Evolutionary conservation across 1,140 invertebrate genomes (phyloP).

Genomic region (Drosophila pallidifrons): DNA sequence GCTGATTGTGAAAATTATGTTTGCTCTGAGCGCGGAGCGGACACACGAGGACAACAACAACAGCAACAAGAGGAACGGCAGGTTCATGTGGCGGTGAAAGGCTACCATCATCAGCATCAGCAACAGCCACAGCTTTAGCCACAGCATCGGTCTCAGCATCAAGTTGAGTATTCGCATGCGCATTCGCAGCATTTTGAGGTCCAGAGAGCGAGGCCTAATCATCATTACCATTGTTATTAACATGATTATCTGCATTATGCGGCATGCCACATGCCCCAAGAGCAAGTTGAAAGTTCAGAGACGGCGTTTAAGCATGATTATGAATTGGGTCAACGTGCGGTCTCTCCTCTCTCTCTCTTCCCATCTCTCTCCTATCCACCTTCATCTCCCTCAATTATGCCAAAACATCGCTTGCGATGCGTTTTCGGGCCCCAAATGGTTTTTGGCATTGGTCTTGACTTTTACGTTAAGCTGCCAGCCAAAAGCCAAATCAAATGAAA

Average conservation of each 20-base stretch:
- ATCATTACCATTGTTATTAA: slow-evolving; percentile 83
- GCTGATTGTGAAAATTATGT: slow-evolving; percentile 80
- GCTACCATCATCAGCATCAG: slow-evolving; percentile 69
- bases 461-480: slow-evolving; percentile 56
- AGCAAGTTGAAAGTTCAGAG: slow-evolving; percentile 82
- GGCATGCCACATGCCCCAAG: slow-evolving; percentile 53
- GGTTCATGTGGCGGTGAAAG: slow-evolving; percentile 81
- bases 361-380: not conserved
- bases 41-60: slow-evolving; percentile 45
- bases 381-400: slow-evolving; percentile 46
- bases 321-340: slow-evolving; percentile 82
- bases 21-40: slow-evolving; percentile 67
- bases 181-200: slow-evolving; percentile 32
- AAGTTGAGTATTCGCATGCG: not conserved
- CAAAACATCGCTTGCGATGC: slow-evolving; percentile 36
- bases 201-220: slow-evolving; percentile 66
- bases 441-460: slow-evolving; percentile 37
- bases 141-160: slow-evolving; percentile 55
- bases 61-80: slow-evolving; percentile 40
- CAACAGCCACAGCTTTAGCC: slow-evolving; percentile 46
- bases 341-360: slow-evolving; percentile 7
- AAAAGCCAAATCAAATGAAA: slow-evolving; percentile 76
- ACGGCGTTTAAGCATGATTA: slow-evolving; percentile 82
- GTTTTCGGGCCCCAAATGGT: slow-evolving; percentile 39
- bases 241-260: slow-evolving; percentile 82